Evolutionary conservation across 1,140 invertebrate genomes (phyloP).

Genomic region (Cydia fagiglandana): DNA sequence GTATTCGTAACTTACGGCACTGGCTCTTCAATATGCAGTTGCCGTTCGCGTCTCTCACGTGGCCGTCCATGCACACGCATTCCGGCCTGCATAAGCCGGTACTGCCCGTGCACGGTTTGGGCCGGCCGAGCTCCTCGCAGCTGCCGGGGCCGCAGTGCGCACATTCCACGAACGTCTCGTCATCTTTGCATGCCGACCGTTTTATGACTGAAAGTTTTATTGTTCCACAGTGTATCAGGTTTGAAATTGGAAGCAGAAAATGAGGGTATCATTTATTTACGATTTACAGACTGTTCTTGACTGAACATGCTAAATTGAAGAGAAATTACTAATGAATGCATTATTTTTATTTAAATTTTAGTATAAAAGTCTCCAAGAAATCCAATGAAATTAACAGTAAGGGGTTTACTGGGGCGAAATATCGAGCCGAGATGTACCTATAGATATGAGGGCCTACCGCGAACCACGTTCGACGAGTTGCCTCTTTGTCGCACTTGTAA

Average conservation of each 20-base stretch:
- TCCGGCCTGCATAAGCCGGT: conserved; percentile 35
- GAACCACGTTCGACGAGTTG: too few relatives aligned
- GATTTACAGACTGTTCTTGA: too few relatives aligned
- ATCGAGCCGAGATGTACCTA: too few relatives aligned
- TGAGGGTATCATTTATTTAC: too few relatives aligned
- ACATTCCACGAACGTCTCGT: conserved; percentile 48
- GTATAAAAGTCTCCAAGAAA: too few relatives aligned
- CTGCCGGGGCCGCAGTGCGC: conserved; percentile 46
- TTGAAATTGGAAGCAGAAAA: neutral
- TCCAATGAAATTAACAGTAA: too few relatives aligned
- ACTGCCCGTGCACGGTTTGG: conserved; percentile 42
- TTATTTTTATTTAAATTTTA: too few relatives aligned
- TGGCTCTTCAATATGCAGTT: conserved; percentile 16
- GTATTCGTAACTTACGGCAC: conserved; percentile 23
- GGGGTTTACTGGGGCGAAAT: too few relatives aligned
- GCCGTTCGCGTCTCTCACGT: conserved; percentile 13
- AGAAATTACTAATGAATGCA: too few relatives aligned
- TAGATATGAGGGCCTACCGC: too few relatives aligned
- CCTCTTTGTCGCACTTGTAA: too few relatives aligned
- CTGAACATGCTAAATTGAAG: too few relatives aligned
- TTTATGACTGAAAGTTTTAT: conserved; percentile 41
- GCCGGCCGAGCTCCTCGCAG: conserved; percentile 46
- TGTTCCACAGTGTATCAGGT: neutral
- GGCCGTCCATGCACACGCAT: conserved; percentile 25
- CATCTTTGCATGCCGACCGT: conserved; percentile 39